phyloP scores from a whole-genome alignment of 1,140 invertebrate species.

The Hermatobates lingyangjiaoensis region DNA sequence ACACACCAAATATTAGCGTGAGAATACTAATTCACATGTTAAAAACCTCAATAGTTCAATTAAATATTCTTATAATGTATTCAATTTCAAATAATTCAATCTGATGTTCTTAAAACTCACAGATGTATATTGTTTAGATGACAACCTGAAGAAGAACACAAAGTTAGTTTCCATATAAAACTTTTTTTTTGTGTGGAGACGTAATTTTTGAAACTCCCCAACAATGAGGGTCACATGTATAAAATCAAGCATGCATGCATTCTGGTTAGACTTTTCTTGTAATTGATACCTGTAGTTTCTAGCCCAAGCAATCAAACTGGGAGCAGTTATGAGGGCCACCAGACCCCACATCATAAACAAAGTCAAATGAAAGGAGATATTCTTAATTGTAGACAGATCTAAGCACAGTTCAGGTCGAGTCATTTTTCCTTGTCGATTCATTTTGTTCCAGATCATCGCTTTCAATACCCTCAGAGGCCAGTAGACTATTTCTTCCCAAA shows the following conservation, averaged over 20 bases:
- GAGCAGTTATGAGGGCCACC: constrained; percentile 23
- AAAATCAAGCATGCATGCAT: constrained; percentile 1
- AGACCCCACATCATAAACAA: constrained; percentile 25
- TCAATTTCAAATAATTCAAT: no score
- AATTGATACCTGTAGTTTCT: constrained; percentile 26
- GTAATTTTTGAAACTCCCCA: background rate
- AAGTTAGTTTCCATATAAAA: background rate
- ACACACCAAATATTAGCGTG: no score
- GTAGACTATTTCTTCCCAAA: constrained; percentile 13
- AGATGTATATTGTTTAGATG: background rate
- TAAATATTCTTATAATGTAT: no score
- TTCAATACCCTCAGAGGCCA: constrained; percentile 9
- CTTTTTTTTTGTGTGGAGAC: background rate
- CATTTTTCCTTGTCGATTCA: background rate
- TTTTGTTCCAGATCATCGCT: background rate
- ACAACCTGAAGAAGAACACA: background rate
- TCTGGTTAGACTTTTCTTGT: background rate
- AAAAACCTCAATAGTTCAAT: no score
- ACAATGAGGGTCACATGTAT: background rate
- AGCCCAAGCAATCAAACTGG: constrained; percentile 27
- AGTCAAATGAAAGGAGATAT: constrained; percentile 21
- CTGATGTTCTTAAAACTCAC: background rate
- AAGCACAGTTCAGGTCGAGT: constrained; percentile 3
- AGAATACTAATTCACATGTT: no score
- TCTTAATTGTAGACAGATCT: constrained; percentile 8